Base-by-base conservation (phyloP, 2,888 invertebrate genomes). In the Drosophila koepferae region DNA sequence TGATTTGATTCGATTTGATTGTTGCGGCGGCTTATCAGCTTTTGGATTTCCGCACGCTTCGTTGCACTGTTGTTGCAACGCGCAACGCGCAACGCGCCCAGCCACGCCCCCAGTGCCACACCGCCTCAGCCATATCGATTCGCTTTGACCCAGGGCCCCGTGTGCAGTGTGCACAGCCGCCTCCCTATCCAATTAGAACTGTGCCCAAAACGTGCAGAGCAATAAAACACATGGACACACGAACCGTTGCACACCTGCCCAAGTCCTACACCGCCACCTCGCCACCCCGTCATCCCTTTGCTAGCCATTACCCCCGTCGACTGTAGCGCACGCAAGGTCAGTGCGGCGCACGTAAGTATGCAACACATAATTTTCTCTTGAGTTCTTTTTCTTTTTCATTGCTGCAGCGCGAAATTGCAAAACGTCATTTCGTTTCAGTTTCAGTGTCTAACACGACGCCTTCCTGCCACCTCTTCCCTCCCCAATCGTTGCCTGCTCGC, bases 11-110 rank as follows among this genome's bases (percentile, higher is more conserved):
- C 66, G 75, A 75, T 80, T 88, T 80, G 79, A 87, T 84, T 84
- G 86, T 83, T 84, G 84, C 70, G 86, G 88, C 84, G 64, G 81
- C 88, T 88, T 84, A 88, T 88, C 84, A 88, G 84, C 83, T 83
- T 82, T 84, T 77, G 58, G 66, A 41, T 67, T 67, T 55, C 71
- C 63, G 62, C 69, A 58, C 68, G 72, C 72, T 56, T 76, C 66
- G 79, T 53, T 81, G 74, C 75, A 84, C 73, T 46, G 48, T 18
- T 58, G 43, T 34, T 48, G 48, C 49, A 40, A 18, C 40, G 40
- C 40, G 48, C 49, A 40, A 18, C 40, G 40, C 40, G 48, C 40
- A 38, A 34, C 31, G 31, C 49, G 31, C 31, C 12, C 31, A 3
- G 31, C 51, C 51, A 34, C 34, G 62, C 43, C 36, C 48, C 46